Evolutionary conservation across 2,888 invertebrate genomes (phyloP).

Genomic region (Hipparchia semele): DNA sequence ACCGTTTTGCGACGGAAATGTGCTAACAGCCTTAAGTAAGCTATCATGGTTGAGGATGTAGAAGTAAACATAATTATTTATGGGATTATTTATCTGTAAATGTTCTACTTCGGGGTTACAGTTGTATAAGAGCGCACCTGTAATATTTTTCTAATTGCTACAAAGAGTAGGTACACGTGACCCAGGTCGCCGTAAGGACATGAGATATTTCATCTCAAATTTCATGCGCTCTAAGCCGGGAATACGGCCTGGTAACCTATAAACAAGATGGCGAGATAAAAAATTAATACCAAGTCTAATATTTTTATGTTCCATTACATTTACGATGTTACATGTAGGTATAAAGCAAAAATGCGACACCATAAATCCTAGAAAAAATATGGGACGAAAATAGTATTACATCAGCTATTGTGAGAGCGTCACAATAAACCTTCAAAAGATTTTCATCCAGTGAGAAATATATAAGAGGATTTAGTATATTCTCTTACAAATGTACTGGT

Average conservation of each 20-base stretch:
- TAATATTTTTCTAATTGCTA: background rate
- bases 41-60: background rate
- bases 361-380: conserved; percentile 18
- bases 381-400: conserved; percentile 24
- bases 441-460: conserved; percentile 41
- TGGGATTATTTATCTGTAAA: background rate
- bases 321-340: conserved; percentile 20
- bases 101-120: background rate
- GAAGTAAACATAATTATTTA: background rate
- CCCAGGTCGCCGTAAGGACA: background rate
- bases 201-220: background rate
- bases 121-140: background rate
- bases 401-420: conserved; percentile 25
- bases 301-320: conserved; percentile 25
- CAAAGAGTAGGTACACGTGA: background rate
- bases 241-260: background rate
- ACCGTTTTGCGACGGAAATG: too few species aligned
- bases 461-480: conserved; percentile 57
- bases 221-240: background rate
- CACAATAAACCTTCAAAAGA: conserved; percentile 39
- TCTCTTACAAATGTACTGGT: conserved; percentile 60
- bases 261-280: background rate
- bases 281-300: conserved; percentile 12
- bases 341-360: conserved; percentile 18
- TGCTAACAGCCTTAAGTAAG: too few species aligned